Evolutionary conservation across 2,797 vertebrate species (phyloP).

Genomic region (Dermochelys coriacea): DNA sequence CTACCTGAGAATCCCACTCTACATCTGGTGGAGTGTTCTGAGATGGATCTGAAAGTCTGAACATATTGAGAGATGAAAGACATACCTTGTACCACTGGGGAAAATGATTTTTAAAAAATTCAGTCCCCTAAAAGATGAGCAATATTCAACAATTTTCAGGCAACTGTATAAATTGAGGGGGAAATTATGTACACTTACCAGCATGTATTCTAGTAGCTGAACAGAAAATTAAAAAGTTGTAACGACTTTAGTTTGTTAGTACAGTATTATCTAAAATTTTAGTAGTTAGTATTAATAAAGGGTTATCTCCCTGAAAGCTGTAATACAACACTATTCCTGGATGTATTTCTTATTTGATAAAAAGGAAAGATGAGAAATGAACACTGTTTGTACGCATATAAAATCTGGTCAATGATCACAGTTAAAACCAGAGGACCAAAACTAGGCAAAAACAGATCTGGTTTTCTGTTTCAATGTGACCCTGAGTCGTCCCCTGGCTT

Average conservation of each 20-base stretch:
- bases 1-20: conserved; percentile 72
- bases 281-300: background rate
- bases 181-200: background rate
- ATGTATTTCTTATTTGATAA: background rate
- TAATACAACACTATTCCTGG: background rate
- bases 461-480: background rate
- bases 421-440: background rate
- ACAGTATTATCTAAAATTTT: background rate
- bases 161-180: background rate
- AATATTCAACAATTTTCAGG: background rate
- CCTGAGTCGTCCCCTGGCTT: background rate
- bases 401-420: background rate
- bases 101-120: accelerated
- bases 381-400: background rate
- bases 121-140: background rate
- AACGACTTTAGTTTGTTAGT: background rate
- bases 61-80: conserved; percentile 43
- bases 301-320: background rate
- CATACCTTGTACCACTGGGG: background rate
- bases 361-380: background rate
- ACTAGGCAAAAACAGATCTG: background rate
- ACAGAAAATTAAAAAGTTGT: background rate
- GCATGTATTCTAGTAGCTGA: background rate
- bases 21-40: conserved; percentile 62
- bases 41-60: conserved; percentile 80